Base-by-base conservation (phyloP, 1,140 invertebrate genomes). In the Protaetia brevitarsis region DNA sequence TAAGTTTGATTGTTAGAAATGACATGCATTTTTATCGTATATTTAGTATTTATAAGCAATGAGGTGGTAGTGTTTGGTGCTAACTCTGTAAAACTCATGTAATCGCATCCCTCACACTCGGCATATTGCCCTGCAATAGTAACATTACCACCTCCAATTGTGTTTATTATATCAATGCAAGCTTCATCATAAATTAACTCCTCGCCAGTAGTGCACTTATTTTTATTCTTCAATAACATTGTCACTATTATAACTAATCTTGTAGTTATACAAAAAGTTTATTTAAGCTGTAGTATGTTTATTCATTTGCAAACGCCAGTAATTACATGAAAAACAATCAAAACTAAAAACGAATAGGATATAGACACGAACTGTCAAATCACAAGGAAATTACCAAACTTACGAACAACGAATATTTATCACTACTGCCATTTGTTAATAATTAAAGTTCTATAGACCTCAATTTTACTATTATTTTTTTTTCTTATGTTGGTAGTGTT, bases 101-200 rank as follows among this genome's bases (percentile, higher is more conserved):
- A 79, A 68, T 77, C 65, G 68, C 83, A 84, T 73, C 82, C 66
- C 31, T 78, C 73, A 68, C 82, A 84, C 66, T 82, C 77, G 10
- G 73, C 64, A 36, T 78, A 73, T 51, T 77, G 75, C 5, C 79
- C 78, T 66, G 69, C 79, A 16, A 84, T 74, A 11, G 66, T 66
- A 3, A 80, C 66, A 30, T 41, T 60, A 19, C 67, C 59, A 65
- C 76, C 67, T 51, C 8, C 6, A 51, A 77, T 72, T 4, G 74
- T 60, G 69, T 83, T 83, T 2, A 75, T 0, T 30, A 84, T 72
- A 63, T 76, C 80, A 0, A 84, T 70, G 70, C 82, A 84, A 6
- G 82, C 82, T 64, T 82, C 75, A 66, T 84, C 83, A 57, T 71
- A 78, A 8, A 65, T 69, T 13, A 75, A 64, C 21, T 65, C 61